Evolutionary conservation across 35 echinoderm and acorn worm genomes (phyloP).

Genomic region (Diadema setosum): DNA sequence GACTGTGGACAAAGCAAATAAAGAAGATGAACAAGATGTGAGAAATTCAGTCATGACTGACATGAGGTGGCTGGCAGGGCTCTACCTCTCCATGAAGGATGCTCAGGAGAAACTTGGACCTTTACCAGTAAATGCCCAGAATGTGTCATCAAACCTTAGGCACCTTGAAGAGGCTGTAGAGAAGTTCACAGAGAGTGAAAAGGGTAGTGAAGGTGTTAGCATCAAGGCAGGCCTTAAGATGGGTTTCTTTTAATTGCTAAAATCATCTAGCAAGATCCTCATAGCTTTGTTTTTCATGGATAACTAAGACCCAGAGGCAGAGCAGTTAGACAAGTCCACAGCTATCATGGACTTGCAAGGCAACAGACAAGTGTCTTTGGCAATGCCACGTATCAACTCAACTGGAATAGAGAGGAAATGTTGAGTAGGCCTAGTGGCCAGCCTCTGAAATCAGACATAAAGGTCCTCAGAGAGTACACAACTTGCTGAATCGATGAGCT

Average conservation of each 20-base stretch:
- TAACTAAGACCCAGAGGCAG: slow-evolving; percentile 3
- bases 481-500: neutral
- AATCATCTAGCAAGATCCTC: slow-evolving; percentile 11
- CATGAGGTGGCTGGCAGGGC: slow-evolving; percentile 18
- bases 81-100: slow-evolving; percentile 8
- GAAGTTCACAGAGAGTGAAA: slow-evolving; percentile 5
- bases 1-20: neutral
- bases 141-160: neutral
- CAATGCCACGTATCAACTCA: slow-evolving; percentile 11
- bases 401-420: slow-evolving; percentile 23
- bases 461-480: slow-evolving; percentile 11
- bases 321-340: slow-evolving; percentile 41
- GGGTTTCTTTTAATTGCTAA: slow-evolving; percentile 36
- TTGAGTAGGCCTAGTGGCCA: slow-evolving; percentile 24
- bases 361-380: slow-evolving; percentile 20
- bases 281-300: slow-evolving; percentile 13
- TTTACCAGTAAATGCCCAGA: neutral
- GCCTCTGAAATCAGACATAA: slow-evolving; percentile 32
- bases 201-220: neutral
- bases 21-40: slow-evolving; percentile 14
- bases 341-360: slow-evolving; percentile 21
- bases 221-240: slow-evolving; percentile 59
- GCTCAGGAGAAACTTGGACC: neutral
- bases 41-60: slow-evolving; percentile 16
- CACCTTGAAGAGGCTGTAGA: slow-evolving; percentile 34